Conservation (phyloP, 2,113 vertebrate species). For the Peromyscus leucopus region DNA sequence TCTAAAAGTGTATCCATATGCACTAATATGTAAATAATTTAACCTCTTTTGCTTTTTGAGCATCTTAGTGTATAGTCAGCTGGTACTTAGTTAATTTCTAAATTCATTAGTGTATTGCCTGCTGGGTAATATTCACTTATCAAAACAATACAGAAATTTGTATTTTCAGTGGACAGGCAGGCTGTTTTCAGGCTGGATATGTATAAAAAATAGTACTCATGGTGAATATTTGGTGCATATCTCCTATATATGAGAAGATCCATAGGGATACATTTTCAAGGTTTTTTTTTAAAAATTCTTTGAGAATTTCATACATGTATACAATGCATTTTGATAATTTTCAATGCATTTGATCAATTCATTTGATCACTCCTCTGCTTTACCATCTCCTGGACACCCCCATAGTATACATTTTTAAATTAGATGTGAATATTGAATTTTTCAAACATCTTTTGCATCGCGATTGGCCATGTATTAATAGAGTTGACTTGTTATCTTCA, state of each 20-base stretch:
- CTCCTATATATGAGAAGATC: neutral
- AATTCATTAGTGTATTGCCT: neutral
- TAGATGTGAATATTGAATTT: conserved; percentile 16
- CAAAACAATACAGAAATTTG: neutral
- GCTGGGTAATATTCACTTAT: neutral
- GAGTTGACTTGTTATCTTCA: conserved; percentile 15
- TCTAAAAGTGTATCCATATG: neutral
- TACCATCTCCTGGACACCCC: neutral
- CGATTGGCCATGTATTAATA: neutral
- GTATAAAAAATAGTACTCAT: neutral
- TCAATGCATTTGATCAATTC: too few relatives aligned
- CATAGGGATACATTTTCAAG: neutral
- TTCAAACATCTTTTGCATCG: conserved; percentile 22
- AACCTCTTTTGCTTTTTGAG: neutral
- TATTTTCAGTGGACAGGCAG: neutral
- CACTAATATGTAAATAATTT: conserved; percentile 8
- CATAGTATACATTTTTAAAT: neutral
- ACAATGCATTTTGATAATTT: neutral
- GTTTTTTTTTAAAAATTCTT: neutral
- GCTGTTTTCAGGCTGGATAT: neutral
- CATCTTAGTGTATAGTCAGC: neutral
- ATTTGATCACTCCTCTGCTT: neutral
- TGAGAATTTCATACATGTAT: neutral
- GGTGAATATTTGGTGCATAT: neutral
- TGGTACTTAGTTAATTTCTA: neutral